Percentiles rank a stretch among this genome's conserved stretches.
These are phyloP conservation scores for Leptosomus discolor DNA, from an alignment of 2,113 vertebrate species.

Conservation along the genomic window DNA sequence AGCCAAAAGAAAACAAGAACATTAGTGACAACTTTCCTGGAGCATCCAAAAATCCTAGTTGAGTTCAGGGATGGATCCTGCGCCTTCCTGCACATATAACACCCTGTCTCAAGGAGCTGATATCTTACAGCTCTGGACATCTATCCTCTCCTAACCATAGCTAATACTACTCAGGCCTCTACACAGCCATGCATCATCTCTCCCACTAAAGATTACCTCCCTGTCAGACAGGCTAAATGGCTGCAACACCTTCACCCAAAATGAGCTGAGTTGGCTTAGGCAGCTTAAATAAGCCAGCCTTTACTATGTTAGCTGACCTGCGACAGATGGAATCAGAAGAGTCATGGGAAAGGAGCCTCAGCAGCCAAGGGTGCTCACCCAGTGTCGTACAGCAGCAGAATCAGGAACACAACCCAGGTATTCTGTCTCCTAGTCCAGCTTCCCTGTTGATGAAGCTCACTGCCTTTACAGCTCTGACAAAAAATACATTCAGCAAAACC, in stretches of 20 bases:
- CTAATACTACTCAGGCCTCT: background rate
- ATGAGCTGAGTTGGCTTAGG: background rate
- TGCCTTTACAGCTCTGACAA: background rate
- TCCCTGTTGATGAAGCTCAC: background rate
- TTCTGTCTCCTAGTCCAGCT: background rate
- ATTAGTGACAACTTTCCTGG: background rate
- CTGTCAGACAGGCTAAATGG: background rate
- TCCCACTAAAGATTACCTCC: background rate
- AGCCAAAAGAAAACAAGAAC: background rate
- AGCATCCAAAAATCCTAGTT: background rate
- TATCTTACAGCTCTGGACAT: background rate
- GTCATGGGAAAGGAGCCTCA: background rate
- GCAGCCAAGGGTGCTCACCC: background rate
- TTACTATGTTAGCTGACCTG: background rate
- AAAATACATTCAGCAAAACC: constrained; percentile 8
- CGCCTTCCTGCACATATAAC: background rate
- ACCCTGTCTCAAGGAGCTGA: background rate
- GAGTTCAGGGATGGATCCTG: background rate
- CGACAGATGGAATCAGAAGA: background rate
- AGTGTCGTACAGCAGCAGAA: background rate
- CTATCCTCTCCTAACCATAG: background rate
- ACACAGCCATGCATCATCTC: background rate
- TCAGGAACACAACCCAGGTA: background rate
- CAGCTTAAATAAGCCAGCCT: background rate
- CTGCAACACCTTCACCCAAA: background rate